phyloP scores from a whole-genome alignment of 2,888 invertebrate species.

The Heliconius sara region DNA sequence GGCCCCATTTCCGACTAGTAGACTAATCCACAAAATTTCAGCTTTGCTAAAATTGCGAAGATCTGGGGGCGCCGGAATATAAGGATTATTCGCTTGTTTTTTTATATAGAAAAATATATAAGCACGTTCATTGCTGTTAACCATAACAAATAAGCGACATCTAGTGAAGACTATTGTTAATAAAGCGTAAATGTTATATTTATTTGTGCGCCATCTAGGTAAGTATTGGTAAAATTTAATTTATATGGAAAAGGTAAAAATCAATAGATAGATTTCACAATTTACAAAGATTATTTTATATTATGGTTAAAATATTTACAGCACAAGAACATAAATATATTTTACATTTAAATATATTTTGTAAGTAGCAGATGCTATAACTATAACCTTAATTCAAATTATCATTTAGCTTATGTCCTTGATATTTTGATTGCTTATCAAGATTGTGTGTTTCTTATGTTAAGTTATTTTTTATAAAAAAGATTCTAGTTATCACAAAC shows the following conservation, averaged over 20 bases:
- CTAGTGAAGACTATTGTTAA: neutral
- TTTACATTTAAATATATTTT: neutral
- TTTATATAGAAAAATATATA: neutral
- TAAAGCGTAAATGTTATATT: no score
- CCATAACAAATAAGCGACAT: neutral
- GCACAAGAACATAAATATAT: neutral
- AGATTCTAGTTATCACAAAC: neutral
- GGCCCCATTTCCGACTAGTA: no score
- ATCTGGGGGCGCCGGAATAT: no score
- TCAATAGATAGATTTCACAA: neutral
- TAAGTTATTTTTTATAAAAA: neutral
- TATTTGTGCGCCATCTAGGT: constrained; percentile 5
- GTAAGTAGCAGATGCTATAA: neutral
- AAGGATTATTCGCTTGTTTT: no score
- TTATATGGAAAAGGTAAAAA: neutral
- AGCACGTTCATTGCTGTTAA: neutral
- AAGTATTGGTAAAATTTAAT: neutral
- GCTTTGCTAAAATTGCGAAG: no score
- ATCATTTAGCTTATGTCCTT: neutral
- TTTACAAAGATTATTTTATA: neutral
- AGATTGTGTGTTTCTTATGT: neutral
- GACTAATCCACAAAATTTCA: no score
- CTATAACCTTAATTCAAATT: neutral
- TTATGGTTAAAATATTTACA: neutral
- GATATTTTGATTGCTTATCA: neutral